Percentiles rank a stretch among this genome's conserved stretches.
Conservation (phyloP, 2,113 vertebrate species). For the human (Homo sapiens) region GRCh38 chr5:16712001-16712500, state of each 20-base stretch:
- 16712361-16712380: conserved; percentile 34
- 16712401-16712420: neutral
- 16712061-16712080: neutral
- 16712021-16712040: neutral
- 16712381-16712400: conserved; percentile 50
- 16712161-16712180: neutral
- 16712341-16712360: neutral
- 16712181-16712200: neutral
- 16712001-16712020: neutral
- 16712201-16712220: neutral
- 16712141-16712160: neutral
- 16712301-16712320: neutral
- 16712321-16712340: conserved; percentile 3
- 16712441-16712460: neutral
- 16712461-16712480: neutral
- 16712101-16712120: too few species aligned
- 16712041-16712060: neutral
- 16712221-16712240: neutral
- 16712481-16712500: neutral
- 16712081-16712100: rapidly evolving
- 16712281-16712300: neutral
- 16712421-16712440: neutral
- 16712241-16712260: neutral
- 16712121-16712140: rapidly evolving
- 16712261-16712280: neutral